Conservation (phyloP, 2,797 vertebrate genomes). For the Lacerta bilineata region DNA sequence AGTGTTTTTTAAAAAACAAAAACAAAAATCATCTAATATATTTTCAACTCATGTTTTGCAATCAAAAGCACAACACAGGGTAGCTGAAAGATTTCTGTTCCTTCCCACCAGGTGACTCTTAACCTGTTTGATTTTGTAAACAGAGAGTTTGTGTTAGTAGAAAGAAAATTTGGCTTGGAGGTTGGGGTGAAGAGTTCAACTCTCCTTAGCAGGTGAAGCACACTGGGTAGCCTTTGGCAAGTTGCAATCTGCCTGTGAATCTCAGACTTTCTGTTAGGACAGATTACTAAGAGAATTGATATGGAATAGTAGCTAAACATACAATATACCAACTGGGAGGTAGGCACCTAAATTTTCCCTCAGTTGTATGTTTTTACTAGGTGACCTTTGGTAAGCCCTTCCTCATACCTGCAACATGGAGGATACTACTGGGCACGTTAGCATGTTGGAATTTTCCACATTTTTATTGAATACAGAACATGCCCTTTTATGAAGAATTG, state of each 20-base stretch:
- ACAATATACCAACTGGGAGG: background rate
- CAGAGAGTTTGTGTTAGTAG: background rate
- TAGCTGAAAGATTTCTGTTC: too few species aligned
- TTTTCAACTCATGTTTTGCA: too few species aligned
- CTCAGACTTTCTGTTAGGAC: background rate
- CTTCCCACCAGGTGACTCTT: background rate
- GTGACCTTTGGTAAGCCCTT: background rate
- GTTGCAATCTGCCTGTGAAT: background rate
- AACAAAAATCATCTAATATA: too few species aligned
- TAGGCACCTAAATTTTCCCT: background rate
- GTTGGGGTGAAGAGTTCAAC: background rate
- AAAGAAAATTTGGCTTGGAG: too few species aligned
- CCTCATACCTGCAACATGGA: background rate
- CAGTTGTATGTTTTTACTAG: background rate
- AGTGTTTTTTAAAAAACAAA: too few species aligned
- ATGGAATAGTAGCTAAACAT: background rate
- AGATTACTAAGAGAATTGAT: background rate
- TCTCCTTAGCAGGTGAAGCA: background rate
- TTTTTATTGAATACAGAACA: background rate
- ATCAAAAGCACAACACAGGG: too few species aligned
- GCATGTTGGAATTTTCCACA: background rate
- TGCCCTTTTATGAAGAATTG: background rate
- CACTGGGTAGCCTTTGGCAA: background rate
- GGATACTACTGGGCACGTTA: background rate
- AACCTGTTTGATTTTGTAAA: background rate